A percentile compares a stretch with the other conserved stretches of the same genome.
Evolutionary conservation across 2,888 invertebrate species (phyloP).

Genomic region (Pseudococcus longispinus): DNA sequence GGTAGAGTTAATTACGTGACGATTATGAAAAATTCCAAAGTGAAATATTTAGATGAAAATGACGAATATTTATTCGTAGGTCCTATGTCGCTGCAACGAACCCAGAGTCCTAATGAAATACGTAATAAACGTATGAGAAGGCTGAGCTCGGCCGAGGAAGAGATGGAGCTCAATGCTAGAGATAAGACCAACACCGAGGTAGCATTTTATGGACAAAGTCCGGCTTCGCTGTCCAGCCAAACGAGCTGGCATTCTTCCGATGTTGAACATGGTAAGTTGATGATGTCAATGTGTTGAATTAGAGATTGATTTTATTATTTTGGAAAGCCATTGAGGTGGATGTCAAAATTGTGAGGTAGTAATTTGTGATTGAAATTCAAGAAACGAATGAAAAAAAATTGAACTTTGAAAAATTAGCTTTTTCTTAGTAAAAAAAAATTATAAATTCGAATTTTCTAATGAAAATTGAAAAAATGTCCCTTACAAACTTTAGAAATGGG

Average conservation of each 20-base stretch:
- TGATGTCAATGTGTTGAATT: no score
- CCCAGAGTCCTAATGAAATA: slow-evolving; percentile 66
- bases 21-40: not conserved
- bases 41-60: not conserved
- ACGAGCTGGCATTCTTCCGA: slow-evolving; percentile 67
- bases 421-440: no score
- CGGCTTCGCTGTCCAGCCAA: slow-evolving; percentile 65
- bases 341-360: no score
- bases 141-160: slow-evolving; percentile 67
- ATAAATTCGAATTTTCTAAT: no score
- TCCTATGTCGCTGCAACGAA: slow-evolving; percentile 64
- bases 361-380: no score
- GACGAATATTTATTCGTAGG: slow-evolving; percentile 61
- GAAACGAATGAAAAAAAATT: no score
- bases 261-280: slow-evolving; percentile 63
- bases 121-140: slow-evolving; percentile 66
- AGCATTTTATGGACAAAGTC: slow-evolving; percentile 67
- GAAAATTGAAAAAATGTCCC: no score
- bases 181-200: slow-evolving; percentile 60
- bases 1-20: not conserved
- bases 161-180: slow-evolving; percentile 63
- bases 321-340: no score
- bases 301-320: no score
- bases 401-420: no score
- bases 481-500: no score